Evolutionary conservation across 1,140 invertebrate genomes (phyloP).

Genomic region (Prorops nasuta): DNA sequence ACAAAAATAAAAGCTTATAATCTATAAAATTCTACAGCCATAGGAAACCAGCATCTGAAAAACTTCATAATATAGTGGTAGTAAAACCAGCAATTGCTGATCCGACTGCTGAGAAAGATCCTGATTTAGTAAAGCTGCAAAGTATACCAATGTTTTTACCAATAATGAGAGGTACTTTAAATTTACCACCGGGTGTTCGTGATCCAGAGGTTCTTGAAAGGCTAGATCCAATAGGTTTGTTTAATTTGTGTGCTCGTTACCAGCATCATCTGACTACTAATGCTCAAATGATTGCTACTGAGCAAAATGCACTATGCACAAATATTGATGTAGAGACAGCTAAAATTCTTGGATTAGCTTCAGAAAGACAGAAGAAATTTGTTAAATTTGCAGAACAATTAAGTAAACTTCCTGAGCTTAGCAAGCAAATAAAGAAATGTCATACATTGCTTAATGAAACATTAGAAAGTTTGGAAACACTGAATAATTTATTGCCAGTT

Average conservation of each 20-base stretch:
- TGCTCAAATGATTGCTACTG: constrained; percentile 48
- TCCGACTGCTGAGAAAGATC: constrained; percentile 70
- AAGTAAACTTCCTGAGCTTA: constrained; percentile 70
- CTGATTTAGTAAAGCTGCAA: constrained; percentile 75
- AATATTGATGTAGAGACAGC: constrained; percentile 70
- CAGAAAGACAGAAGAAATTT: constrained; percentile 81
- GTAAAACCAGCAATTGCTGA: constrained; percentile 71
- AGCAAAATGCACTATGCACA: constrained; percentile 39
- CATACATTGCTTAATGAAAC: constrained; percentile 82
- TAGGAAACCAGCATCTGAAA: constrained; percentile 35
- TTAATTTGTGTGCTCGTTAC: constrained; percentile 67
- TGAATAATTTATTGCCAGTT: constrained; percentile 81
- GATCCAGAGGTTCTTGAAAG: constrained; percentile 88
- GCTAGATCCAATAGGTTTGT: constrained; percentile 64
- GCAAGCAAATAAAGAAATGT: constrained; percentile 75
- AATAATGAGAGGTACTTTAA: constrained; percentile 86
- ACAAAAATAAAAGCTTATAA: too few species aligned
- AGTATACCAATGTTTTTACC: constrained; percentile 90
- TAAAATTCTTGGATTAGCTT: constrained; percentile 67
- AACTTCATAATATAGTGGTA: constrained; percentile 75
- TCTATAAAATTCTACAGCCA: background rate
- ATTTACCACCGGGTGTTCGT: constrained; percentile 74
- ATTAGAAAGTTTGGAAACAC: constrained; percentile 77
- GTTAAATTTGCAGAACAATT: constrained; percentile 82
- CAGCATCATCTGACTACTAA: constrained; percentile 69